Evolutionary conservation across 1,140 invertebrate species (phyloP).

Genomic region (Sesamia nonagrioides): DNA sequence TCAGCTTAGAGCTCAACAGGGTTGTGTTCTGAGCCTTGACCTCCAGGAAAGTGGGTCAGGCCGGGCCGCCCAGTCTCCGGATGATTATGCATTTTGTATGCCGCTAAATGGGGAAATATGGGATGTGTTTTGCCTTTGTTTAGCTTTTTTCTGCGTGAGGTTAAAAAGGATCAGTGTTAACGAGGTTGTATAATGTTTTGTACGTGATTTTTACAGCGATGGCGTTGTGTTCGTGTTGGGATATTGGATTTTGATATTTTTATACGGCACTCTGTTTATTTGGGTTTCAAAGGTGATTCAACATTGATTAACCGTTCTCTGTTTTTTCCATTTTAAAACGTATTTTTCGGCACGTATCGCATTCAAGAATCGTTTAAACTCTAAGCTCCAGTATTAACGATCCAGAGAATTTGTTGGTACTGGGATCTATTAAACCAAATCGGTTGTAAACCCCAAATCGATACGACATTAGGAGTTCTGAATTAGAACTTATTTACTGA

Average conservation of each 20-base stretch:
- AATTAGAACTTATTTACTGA: not conserved
- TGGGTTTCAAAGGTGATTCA: not conserved
- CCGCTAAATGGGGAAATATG: slow-evolving; percentile 46
- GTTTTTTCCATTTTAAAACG: too few relatives aligned
- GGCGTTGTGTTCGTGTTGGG: not conserved
- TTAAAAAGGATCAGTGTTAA: slow-evolving; percentile 35
- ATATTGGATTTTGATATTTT: slow-evolving; percentile 10
- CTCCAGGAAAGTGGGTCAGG: slow-evolving; percentile 54
- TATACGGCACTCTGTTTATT: not conserved
- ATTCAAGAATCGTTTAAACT: not conserved
- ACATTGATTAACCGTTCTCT: too few relatives aligned
- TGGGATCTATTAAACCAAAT: not conserved
- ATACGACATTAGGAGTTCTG: not conserved
- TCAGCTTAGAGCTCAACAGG: slow-evolving; percentile 15
- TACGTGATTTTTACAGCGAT: slow-evolving; percentile 19
- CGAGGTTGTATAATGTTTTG: slow-evolving; percentile 36
- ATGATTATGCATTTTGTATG: slow-evolving; percentile 58
- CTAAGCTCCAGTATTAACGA: not conserved
- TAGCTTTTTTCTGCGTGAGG: slow-evolving; percentile 22
- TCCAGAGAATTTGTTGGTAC: not conserved
- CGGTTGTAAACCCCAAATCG: slow-evolving; percentile 1
- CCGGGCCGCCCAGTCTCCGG: slow-evolving; percentile 28
- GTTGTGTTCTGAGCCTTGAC: slow-evolving; percentile 49
- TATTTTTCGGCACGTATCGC: too few relatives aligned
- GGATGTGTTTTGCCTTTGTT: slow-evolving; percentile 40